Evolutionary conservation across 2,888 invertebrate species (phyloP).

Genomic region (Alitta virens): DNA sequence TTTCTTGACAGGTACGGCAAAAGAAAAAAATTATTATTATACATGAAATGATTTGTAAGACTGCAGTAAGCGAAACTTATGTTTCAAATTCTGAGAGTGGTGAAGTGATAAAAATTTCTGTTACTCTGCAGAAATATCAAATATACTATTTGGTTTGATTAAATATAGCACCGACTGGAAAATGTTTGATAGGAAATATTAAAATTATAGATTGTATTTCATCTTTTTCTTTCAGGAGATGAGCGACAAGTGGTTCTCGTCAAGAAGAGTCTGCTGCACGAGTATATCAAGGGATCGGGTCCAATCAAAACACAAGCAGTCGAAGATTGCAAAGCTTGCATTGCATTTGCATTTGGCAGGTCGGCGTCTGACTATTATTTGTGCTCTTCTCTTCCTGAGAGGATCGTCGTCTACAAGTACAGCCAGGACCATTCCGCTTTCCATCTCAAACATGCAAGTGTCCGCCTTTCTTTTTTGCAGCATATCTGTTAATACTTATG

Average conservation of each 20-base stretch:
- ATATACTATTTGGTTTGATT: too few relatives aligned
- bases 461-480: too few relatives aligned
- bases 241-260: constrained; percentile 18
- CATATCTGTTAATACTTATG: too few relatives aligned
- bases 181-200: too few relatives aligned
- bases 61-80: too few relatives aligned
- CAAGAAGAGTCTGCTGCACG: neutral
- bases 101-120: too few relatives aligned
- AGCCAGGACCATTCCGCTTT: constrained; percentile 60
- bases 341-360: constrained; percentile 50
- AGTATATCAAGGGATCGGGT: neutral
- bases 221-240: neutral
- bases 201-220: too few relatives aligned
- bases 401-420: constrained; percentile 59
- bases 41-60: too few relatives aligned
- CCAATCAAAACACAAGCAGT: constrained; percentile 31
- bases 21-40: too few relatives aligned
- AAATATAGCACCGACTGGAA: too few relatives aligned
- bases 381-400: constrained; percentile 54
- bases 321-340: constrained; percentile 51
- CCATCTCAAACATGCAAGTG: constrained; percentile 43
- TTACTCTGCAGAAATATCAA: too few relatives aligned
- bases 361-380: constrained; percentile 46
- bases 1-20: constrained; percentile 24
- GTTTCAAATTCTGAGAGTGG: too few relatives aligned